phyloP scores from a whole-genome alignment of 2,888 invertebrate genomes.

The Drosophila macrospina region DNA sequence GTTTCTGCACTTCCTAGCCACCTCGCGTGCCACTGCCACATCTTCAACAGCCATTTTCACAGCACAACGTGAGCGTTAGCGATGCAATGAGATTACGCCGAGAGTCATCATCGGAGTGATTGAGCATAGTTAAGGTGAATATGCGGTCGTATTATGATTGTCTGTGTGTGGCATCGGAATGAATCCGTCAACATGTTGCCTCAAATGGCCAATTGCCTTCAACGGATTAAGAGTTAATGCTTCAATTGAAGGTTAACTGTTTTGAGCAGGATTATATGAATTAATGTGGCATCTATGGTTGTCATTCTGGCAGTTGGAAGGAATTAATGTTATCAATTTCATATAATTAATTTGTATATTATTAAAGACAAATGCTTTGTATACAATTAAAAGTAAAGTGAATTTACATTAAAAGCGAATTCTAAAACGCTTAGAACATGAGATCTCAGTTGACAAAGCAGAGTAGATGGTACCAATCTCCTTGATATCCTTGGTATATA shows the following conservation, averaged over 20 bases:
- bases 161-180: slow-evolving; percentile 28
- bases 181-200: slow-evolving; percentile 17
- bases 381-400: too few species aligned
- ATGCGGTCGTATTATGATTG: slow-evolving; percentile 17
- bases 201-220: slow-evolving; percentile 8
- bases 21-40: slow-evolving; percentile 26
- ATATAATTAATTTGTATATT: too few species aligned
- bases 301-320: neutral
- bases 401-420: too few species aligned
- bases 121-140: slow-evolving; percentile 30
- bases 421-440: too few species aligned
- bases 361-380: too few species aligned
- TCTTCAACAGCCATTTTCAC: neutral
- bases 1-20: neutral
- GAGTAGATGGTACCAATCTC: too few species aligned
- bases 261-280: neutral
- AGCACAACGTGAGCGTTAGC: slow-evolving; percentile 11
- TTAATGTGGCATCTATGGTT: neutral
- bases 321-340: too few species aligned
- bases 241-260: slow-evolving; percentile 6
- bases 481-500: too few species aligned
- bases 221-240: neutral
- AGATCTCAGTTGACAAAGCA: too few species aligned
- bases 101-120: slow-evolving; percentile 16
- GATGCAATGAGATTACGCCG: slow-evolving; percentile 29